These are phyloP conservation scores for Cheirogaleus medius DNA, from an alignment of 2,113 vertebrate genomes.

Conservation along the genomic window DNA sequence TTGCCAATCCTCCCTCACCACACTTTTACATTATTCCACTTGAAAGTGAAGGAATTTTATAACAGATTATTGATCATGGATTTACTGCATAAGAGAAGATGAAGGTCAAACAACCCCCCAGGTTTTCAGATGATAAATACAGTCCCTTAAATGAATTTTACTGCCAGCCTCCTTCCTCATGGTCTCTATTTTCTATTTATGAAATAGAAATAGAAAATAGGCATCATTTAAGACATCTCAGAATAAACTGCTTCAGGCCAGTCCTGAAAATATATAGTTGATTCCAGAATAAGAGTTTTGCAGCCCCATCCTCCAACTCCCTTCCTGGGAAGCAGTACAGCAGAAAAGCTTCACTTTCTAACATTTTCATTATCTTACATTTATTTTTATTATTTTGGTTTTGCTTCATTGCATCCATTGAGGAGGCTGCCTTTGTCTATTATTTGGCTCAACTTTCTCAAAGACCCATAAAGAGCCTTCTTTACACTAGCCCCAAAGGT, in stretches of 20 bases:
- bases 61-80: background rate
- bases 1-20: background rate
- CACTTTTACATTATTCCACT: background rate
- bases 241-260: background rate
- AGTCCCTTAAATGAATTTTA: background rate
- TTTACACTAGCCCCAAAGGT: background rate
- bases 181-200: background rate
- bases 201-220: background rate
- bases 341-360: background rate
- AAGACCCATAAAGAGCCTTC: background rate
- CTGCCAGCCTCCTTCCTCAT: background rate
- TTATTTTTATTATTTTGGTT: constrained; percentile 32
- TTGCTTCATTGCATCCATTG: background rate
- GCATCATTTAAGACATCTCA: background rate
- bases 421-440: background rate
- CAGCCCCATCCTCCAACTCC: no score
- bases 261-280: background rate
- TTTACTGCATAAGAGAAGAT: background rate
- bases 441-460: background rate
- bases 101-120: background rate
- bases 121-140: background rate
- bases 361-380: background rate
- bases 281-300: background rate
- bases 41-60: background rate
- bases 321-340: background rate